Percentiles rank a stretch among this genome's conserved stretches.
Evolutionary conservation across 2,888 invertebrate genomes (phyloP).

Genomic region (Lottia gigantea): DNA sequence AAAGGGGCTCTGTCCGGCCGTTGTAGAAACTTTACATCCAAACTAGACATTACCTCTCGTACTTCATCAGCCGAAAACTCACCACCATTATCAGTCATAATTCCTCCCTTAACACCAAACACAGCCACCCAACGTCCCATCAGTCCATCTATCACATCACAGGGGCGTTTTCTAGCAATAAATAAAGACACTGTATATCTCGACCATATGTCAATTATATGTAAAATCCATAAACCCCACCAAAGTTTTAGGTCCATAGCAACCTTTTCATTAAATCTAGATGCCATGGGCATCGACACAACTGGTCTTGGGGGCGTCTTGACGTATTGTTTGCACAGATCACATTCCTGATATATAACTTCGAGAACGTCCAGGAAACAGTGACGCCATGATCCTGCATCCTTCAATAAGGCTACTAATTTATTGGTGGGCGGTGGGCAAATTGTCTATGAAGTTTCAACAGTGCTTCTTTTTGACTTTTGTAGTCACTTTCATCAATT

Average conservation of each 20-base stretch:
- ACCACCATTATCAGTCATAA: conserved; percentile 10
- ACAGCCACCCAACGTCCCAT: conserved; percentile 23
- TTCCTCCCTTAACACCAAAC: conserved; percentile 23
- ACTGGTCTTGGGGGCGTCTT: conserved; percentile 22
- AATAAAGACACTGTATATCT: conserved; percentile 21
- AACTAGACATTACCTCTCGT: conserved; percentile 15
- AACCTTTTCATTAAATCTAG: conserved; percentile 14
- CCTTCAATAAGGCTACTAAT: conserved; percentile 4
- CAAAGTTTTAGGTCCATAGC: conserved; percentile 18
- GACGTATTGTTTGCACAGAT: conserved; percentile 13
- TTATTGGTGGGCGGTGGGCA: conserved; percentile 17
- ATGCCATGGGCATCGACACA: conserved; percentile 20
- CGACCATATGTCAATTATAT: conserved; percentile 25
- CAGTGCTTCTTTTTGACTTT: too few species aligned
- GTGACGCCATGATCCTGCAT: conserved; percentile 10
- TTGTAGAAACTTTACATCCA: background rate
- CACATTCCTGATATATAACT: conserved; percentile 17
- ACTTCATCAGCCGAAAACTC: conserved; percentile 20
- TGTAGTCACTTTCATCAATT: conserved; percentile 6
- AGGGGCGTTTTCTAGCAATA: conserved; percentile 22
- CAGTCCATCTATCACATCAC: conserved; percentile 22
- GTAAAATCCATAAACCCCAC: conserved; percentile 19
- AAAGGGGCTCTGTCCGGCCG: too few species aligned
- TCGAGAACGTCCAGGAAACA: background rate
- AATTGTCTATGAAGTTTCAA: conserved; percentile 21